phyloP scores from a whole-genome alignment of 2,113 vertebrate genomes.

The Macrotus californicus region DNA sequence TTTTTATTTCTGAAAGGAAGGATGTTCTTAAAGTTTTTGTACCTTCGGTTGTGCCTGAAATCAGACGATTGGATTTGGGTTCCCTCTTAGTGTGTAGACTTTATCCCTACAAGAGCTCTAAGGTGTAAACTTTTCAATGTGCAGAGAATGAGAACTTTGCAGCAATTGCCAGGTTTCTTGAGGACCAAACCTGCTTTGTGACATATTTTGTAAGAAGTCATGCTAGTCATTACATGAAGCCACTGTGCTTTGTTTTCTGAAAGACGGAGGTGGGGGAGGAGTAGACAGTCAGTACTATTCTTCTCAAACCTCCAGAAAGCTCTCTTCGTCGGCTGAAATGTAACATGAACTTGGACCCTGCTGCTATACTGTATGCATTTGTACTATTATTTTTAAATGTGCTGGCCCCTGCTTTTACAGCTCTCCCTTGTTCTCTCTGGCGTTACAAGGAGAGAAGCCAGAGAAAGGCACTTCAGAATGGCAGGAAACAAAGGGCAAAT shows the following conservation, averaged over 20 bases:
- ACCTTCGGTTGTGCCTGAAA: neutral
- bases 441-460: conserved; percentile 7
- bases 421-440: neutral
- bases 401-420: neutral
- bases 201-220: neutral
- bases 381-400: neutral
- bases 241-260: neutral
- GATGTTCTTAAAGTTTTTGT: neutral
- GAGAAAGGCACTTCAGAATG: conserved; percentile 27
- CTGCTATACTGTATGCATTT: neutral
- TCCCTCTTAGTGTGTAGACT: neutral
- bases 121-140: neutral
- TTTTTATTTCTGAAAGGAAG: conserved; percentile 24
- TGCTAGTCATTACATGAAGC: neutral
- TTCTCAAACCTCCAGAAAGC: neutral
- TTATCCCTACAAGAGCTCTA: neutral
- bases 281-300: neutral
- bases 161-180: neutral
- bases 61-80: neutral
- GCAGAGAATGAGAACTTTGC: neutral
- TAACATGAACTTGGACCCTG: neutral
- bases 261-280: neutral
- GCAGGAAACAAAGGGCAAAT: neutral
- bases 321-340: neutral
- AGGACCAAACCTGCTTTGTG: neutral